These are phyloP conservation scores for Ophonus ardosiacus DNA, from an alignment of 2,888 invertebrate genomes.

Conservation along the genomic window DNA sequence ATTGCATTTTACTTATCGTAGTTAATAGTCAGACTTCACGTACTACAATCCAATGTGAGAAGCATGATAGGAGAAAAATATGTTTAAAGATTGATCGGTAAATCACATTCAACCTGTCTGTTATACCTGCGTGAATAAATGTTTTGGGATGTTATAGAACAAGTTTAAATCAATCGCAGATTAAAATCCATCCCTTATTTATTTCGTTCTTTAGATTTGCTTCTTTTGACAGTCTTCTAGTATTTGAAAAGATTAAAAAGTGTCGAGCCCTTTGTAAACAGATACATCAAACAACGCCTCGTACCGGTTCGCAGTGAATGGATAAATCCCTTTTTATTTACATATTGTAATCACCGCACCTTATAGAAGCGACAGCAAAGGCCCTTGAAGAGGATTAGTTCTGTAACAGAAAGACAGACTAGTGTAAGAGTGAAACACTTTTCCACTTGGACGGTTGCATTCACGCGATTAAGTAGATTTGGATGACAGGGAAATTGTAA, in stretches of 20 bases:
- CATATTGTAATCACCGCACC: not conserved
- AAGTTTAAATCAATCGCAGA: not conserved
- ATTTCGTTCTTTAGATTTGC: not conserved
- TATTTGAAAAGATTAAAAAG: not conserved
- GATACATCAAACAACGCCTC: not conserved
- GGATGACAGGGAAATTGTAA: not conserved
- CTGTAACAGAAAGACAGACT: slow-evolving; percentile 5
- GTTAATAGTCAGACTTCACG: no score
- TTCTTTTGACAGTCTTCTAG: not conserved
- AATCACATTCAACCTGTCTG: no score
- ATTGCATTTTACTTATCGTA: no score
- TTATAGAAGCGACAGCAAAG: slow-evolving; percentile 1
- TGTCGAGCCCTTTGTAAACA: not conserved
- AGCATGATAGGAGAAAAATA: no score
- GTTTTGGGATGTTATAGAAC: not conserved
- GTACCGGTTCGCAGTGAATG: not conserved
- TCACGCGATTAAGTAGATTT: not conserved
- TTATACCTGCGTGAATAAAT: not conserved
- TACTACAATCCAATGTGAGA: no score
- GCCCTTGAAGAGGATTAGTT: slow-evolving; percentile 6
- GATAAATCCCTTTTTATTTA: not conserved
- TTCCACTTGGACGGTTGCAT: slow-evolving; percentile 24
- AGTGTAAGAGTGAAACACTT: slow-evolving; percentile 25
- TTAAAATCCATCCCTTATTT: not conserved
- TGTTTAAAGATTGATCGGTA: no score